Percentiles rank a stretch among this genome's conserved stretches.
Evolutionary conservation across 2,888 invertebrate genomes (phyloP).

Genomic region (Orchesella flavescens): DNA sequence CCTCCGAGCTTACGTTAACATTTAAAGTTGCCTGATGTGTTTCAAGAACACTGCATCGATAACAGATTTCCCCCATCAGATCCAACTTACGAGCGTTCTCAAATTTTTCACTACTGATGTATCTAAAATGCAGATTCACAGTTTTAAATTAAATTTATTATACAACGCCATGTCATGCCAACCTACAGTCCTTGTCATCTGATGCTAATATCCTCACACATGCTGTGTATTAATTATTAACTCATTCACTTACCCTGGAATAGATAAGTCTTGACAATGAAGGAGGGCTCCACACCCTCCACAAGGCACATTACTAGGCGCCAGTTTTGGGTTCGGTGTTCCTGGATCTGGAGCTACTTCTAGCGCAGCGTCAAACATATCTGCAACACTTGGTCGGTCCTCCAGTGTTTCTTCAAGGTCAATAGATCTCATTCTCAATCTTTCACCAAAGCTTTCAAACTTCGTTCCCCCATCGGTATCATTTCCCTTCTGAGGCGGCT

Average conservation of each 20-base stretch:
- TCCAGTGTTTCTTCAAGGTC: slow-evolving; percentile 29
- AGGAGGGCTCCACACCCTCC: slow-evolving; percentile 87
- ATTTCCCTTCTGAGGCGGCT: background rate
- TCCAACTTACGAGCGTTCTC: slow-evolving; percentile 75
- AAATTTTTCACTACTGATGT: slow-evolving; percentile 87
- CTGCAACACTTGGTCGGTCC: background rate
- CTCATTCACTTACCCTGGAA: slow-evolving; percentile 74
- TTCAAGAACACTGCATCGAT: slow-evolving; percentile 91
- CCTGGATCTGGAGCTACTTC: slow-evolving; percentile 69
- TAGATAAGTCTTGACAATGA: slow-evolving; percentile 79
- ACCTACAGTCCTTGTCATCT: too few relatives aligned
- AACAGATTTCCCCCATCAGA: slow-evolving; percentile 83
- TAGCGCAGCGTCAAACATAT: slow-evolving; percentile 20
- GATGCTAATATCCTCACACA: too few relatives aligned
- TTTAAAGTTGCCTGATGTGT: slow-evolving; percentile 88
- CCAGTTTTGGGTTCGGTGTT: slow-evolving; percentile 78
- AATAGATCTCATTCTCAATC: slow-evolving; percentile 25
- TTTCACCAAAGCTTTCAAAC: slow-evolving; percentile 43
- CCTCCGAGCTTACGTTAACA: slow-evolving; percentile 84
- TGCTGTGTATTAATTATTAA: too few relatives aligned
- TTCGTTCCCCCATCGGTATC: background rate
- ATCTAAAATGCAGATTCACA: too few relatives aligned
- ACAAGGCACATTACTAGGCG: slow-evolving; percentile 84
- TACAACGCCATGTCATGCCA: background rate
- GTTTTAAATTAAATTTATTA: background rate